Evolutionary conservation across 1,140 invertebrate genomes (phyloP), one percentile per base, ranked within the genome.

Genomic region (Zaprionus ghesquierei): DNA sequence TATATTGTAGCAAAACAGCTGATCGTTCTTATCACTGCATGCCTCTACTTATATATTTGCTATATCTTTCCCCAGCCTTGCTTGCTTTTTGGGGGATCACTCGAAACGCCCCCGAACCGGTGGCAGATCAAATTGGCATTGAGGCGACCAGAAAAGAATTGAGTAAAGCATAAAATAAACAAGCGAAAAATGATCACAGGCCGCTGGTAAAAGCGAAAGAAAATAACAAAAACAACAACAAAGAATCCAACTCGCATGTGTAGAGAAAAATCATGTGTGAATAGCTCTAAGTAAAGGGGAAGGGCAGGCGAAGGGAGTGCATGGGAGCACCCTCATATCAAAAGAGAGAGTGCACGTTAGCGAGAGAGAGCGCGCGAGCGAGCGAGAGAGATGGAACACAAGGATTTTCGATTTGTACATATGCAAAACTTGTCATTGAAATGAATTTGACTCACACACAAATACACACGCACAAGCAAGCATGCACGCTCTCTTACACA

Each of bases 71-170:
- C 44, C 46, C 13, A 63, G 38, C 58, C 27, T 58, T 38, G 41
- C 49, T 44, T n/a, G 35, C 31, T 56, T n/a, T n/a, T n/a, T 27
- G 15, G 9, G 29, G 61, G 25, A 46, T 46, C 18, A 46, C 41
- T 58, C 9, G 27, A 15, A 33, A 62, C 72, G 41, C 50, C 66
- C 25, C 72, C 68, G 58, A 66, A 44, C 72, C 64, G 64, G 61
- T 82, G 76, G 60, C 66, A 87, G 73, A 89, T 87, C 79, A 75
- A 89, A 87, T 87, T 87, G 84, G 84, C 84, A 87, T 87, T 87
- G 84, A 87, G 82, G 55, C 75, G 78, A 77, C 77, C 74, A 81
- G 84, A 84, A 84, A 75, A 75, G 72, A 82, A 82, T 79, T 69
- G 68, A 44, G 76, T 70, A 59, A 73, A 79, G 68, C 53, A 77